Percentiles rank a stretch among this genome's conserved stretches.
Conservation (phyloP, 2,888 invertebrate species). For the Lissonota sp. region DNA sequence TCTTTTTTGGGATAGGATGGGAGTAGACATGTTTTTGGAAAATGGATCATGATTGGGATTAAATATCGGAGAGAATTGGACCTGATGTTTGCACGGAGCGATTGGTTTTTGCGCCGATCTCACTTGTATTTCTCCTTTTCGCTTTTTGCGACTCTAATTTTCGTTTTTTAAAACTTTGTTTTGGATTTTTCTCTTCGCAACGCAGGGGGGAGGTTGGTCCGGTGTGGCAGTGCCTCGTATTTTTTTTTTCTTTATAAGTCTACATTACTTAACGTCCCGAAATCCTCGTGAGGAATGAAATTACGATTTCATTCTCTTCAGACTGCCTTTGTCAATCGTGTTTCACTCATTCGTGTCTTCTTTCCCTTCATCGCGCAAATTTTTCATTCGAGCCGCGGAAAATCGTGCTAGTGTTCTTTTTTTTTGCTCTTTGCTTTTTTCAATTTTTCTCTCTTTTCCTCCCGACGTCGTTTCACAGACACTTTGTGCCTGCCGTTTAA, state of each 20-base stretch:
- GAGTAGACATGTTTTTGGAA: constrained; percentile 24
- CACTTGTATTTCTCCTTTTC: neutral
- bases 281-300: constrained; percentile 30
- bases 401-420: constrained; percentile 27
- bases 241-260: constrained; percentile 19
- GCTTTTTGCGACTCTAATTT: neutral
- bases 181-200: constrained; percentile 43
- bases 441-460: constrained; percentile 24
- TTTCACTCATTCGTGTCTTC: constrained; percentile 39
- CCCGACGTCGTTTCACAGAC: constrained; percentile 67
- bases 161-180: constrained; percentile 8
- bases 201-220: constrained; percentile 67
- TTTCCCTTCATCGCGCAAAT: constrained; percentile 67
- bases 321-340: constrained; percentile 31
- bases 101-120: constrained; percentile 2
- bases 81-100: constrained; percentile 49
- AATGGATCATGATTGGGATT: constrained; percentile 37
- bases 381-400: constrained; percentile 29
- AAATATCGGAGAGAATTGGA: constrained; percentile 57
- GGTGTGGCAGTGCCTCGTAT: constrained; percentile 71
- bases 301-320: constrained; percentile 57
- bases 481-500: constrained; percentile 63
- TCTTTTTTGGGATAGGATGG: constrained; percentile 23
- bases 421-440: constrained; percentile 40
- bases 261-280: constrained; percentile 45